Evolutionary conservation across 2,113 vertebrate species (phyloP).

Genomic region (Hemibagrus wyckioides): DNA sequence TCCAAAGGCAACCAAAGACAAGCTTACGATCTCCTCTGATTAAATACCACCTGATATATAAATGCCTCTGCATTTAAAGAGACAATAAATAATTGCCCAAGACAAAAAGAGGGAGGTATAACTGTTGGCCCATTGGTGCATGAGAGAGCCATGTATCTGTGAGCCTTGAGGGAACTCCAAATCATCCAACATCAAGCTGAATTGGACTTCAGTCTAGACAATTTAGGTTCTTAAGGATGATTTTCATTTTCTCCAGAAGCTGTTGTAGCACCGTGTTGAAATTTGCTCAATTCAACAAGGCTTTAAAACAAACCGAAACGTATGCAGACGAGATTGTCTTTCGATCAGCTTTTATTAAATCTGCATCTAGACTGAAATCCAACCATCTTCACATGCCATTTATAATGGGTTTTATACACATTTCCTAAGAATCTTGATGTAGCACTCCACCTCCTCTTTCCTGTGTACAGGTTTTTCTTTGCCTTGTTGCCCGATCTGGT

Average conservation of each 20-base stretch:
- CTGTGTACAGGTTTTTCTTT: constrained; percentile 48
- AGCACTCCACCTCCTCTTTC: constrained; percentile 64
- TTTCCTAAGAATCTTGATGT: constrained; percentile 59
- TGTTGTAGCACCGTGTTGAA: constrained; percentile 71
- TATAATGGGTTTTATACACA: constrained; percentile 48
- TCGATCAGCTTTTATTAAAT: neutral
- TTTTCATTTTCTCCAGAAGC: constrained; percentile 50
- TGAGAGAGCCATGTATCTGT: constrained; percentile 28
- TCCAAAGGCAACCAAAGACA: constrained; percentile 48
- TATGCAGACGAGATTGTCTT: constrained; percentile 57
- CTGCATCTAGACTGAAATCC: neutral
- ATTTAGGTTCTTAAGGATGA: constrained; percentile 47
- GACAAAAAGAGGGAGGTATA: constrained; percentile 14
- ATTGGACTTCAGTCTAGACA: constrained; percentile 21
- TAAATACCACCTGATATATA: constrained; percentile 36
- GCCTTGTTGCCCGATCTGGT: constrained; percentile 53
- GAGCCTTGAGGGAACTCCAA: neutral
- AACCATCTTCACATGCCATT: constrained; percentile 36
- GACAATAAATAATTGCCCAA: constrained; percentile 38
- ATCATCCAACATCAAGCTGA: neutral
- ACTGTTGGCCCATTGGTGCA: constrained; percentile 28
- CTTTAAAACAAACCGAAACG: constrained; percentile 45
- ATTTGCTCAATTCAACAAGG: constrained; percentile 58
- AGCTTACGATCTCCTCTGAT: constrained; percentile 39
- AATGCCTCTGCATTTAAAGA: constrained; percentile 50